Evolutionary conservation across 2,888 invertebrate species (phyloP), one percentile per base, ranked within the genome.

Genomic region (Ptilodon capucinus): DNA sequence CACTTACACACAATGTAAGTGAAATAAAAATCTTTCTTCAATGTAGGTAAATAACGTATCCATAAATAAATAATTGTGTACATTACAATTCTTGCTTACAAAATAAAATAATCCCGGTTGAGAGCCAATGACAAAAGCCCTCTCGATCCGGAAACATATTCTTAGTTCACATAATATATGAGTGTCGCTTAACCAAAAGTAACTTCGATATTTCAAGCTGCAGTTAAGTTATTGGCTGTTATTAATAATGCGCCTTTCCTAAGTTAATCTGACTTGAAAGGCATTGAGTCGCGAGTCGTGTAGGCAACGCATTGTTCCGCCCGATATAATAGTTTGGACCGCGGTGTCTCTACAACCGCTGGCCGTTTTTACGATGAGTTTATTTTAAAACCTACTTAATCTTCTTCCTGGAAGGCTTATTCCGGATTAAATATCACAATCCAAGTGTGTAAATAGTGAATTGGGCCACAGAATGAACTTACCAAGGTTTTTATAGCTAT

Each of bases 211-310:
- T 88, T 87, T 89, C 87, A 89, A 86, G 80, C 77, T 66, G 68
- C 72, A 70, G 77, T 79, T 87, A 86, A 90, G 79, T 87, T 90
- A 90, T 90, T 87, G 89, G 84, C 76, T 74, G 86, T 85, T 90
- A 89, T 90, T 89, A 89, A 89, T 87, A 90, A 89, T 76, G 74
- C 75, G 79, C 79, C 84, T 86, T 86, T 85, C 83, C 81, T 86
- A 84, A 87, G 84, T 86, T 90, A 89, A 90, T 90, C 90, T 84
- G 88, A 86, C 88, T 90, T 86, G 84, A 86, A 82, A 86, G 78
- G 84, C 82, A 81, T 85, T 79, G 86, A 86, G 83, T 81, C 78
- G 76, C 73, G 71, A 76, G 81, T 85, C 84, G 84, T 80, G 81
- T 76, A 78, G 77, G 67, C 80, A 70, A 80, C 75, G 78, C 70